A percentile compares a stretch with the other conserved stretches of the same genome.
phyloP scores from a whole-genome alignment of 2,113 vertebrate genomes.

The Dicerorhinus sumatrensis region DNA sequence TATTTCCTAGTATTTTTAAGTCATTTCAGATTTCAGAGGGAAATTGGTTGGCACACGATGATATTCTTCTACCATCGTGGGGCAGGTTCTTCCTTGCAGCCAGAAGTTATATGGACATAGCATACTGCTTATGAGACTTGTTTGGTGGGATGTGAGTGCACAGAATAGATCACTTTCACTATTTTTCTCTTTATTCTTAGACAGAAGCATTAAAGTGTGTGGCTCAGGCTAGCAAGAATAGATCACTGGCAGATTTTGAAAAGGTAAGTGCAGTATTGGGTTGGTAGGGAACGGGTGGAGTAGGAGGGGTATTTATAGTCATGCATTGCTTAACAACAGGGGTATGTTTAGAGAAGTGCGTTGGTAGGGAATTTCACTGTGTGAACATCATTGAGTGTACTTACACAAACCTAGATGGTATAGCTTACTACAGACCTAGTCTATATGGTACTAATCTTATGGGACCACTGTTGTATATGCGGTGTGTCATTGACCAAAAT shows the following conservation, averaged over 20 bases:
- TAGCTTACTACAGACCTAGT: too few relatives aligned
- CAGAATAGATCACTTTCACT: slow-evolving; percentile 9
- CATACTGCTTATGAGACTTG: neutral
- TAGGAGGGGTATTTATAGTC: neutral
- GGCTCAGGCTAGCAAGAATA: slow-evolving; percentile 98
- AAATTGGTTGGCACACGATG: neutral
- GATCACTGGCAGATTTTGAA: slow-evolving; percentile 99
- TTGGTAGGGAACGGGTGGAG: slow-evolving; percentile 30
- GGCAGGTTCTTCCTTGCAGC: neutral
- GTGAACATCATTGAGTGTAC: too few relatives aligned
- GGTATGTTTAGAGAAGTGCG: too few relatives aligned
- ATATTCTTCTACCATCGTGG: neutral
- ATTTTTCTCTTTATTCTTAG: slow-evolving; percentile 84
- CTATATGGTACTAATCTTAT: too few relatives aligned
- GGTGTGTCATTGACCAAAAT: too few relatives aligned
- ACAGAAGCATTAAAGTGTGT: slow-evolving; percentile 98
- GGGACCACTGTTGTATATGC: too few relatives aligned
- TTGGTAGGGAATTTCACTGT: too few relatives aligned
- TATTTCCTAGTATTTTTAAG: neutral
- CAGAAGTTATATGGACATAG: neutral
- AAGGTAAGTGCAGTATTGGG: slow-evolving; percentile 90
- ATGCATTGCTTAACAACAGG: too few relatives aligned
- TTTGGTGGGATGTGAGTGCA: neutral
- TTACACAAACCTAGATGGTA: too few relatives aligned
- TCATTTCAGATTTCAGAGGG: slow-evolving; percentile 24